Evolutionary conservation across 2,797 vertebrate species (phyloP).

Genomic region (Myiothlypis chrysogaster): DNA sequence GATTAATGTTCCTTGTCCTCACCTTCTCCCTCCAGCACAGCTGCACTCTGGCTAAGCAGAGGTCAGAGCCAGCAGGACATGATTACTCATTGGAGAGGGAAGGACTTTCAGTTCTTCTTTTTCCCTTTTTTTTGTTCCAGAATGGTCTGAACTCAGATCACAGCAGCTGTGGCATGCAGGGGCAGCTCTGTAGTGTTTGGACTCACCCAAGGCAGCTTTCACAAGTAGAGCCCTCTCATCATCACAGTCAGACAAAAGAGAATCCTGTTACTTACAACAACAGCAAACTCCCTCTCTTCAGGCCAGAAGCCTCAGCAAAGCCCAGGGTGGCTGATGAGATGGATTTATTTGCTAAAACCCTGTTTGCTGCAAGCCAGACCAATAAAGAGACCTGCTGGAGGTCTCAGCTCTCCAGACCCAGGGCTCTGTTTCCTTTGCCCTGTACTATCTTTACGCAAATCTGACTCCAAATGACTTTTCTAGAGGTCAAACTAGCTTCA

Average conservation of each 20-base stretch:
- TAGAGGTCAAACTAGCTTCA: neutral
- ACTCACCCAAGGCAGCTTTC: neutral
- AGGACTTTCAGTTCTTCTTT: neutral
- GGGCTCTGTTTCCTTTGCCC: neutral
- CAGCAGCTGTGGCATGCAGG: neutral
- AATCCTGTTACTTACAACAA: neutral
- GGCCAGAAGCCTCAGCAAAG: neutral
- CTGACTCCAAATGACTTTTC: neutral
- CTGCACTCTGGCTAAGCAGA: neutral
- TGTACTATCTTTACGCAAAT: neutral
- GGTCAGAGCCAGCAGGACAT: neutral
- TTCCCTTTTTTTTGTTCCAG: neutral
- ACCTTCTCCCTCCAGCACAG: accelerated
- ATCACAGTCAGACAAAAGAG: neutral
- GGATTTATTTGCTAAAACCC: neutral
- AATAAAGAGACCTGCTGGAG: neutral
- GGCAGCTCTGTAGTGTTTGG: neutral
- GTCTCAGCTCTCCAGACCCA: neutral
- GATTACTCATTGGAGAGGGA: neutral
- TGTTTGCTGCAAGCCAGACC: neutral
- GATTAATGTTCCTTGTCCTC: neutral
- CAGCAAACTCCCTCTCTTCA: neutral
- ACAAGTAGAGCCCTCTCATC: neutral
- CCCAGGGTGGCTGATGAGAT: neutral
- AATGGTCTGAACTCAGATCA: neutral